Percentiles rank a stretch among this genome's conserved stretches.
These are phyloP conservation scores for Cossypha polioptera DNA, from an alignment of 2,797 vertebrate species.

Conservation along the genomic window DNA sequence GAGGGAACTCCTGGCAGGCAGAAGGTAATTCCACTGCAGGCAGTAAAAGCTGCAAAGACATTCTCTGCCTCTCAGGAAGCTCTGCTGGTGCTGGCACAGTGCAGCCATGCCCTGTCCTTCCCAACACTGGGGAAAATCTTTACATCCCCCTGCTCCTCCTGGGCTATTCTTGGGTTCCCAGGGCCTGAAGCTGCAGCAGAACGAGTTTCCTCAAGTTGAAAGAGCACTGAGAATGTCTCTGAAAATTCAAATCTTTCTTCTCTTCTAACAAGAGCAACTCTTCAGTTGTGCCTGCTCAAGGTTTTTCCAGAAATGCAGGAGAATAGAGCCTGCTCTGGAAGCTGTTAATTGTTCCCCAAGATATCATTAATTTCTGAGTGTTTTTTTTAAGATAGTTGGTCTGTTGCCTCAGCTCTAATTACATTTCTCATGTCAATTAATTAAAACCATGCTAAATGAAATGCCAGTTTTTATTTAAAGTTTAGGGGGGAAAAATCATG, in stretches of 20 bases:
- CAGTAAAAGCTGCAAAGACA: not conserved
- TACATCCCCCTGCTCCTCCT: not conserved
- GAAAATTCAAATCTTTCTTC: not conserved
- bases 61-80: not conserved
- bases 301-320: not conserved
- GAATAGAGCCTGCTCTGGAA: not conserved
- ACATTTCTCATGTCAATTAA: constrained; percentile 68
- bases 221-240: not conserved
- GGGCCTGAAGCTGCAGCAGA: not conserved
- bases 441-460: constrained; percentile 70
- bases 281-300: not conserved
- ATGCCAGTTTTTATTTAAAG: constrained; percentile 65
- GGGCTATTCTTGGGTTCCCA: not conserved
- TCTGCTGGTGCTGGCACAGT: not conserved
- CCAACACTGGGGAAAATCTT: not conserved
- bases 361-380: not conserved
- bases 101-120: not conserved
- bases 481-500: constrained; percentile 10
- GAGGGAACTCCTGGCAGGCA: not conserved
- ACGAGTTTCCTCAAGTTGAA: not conserved
- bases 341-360: constrained; percentile 5
- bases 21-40: not conserved
- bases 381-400: constrained; percentile 6
- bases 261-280: not conserved
- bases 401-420: constrained; percentile 51